Percentiles rank a stretch among this genome's conserved stretches.
phyloP scores from a whole-genome alignment of 2,888 invertebrate genomes.

The Thyatira batis region DNA sequence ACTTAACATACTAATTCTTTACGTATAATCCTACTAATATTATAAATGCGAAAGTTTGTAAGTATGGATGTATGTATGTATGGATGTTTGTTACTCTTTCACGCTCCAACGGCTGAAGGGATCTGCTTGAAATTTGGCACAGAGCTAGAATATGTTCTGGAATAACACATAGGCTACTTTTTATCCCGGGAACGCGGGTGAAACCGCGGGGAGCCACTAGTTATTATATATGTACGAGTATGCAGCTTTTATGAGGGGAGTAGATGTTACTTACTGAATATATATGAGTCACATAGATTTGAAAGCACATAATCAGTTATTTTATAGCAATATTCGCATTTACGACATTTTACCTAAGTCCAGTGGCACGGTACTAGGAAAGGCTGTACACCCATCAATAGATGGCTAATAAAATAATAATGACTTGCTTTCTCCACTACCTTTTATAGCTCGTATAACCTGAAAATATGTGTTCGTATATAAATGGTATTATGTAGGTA shows the following conservation, averaged over 20 bases:
- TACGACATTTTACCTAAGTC: background rate
- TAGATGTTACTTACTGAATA: background rate
- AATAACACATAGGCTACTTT: too few species aligned
- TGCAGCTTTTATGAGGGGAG: background rate
- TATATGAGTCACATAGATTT: background rate
- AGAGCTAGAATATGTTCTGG: too few species aligned
- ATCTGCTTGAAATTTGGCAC: too few species aligned
- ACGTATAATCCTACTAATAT: too few species aligned
- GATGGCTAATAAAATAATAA: constrained; percentile 53
- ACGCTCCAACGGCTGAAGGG: too few species aligned
- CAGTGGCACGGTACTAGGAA: background rate
- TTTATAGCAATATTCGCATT: background rate
- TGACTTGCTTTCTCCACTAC: constrained; percentile 14
- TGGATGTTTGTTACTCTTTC: too few species aligned
- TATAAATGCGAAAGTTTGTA: too few species aligned
- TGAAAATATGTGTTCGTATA: background rate
- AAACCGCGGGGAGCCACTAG: too few species aligned
- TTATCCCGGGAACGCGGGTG: too few species aligned
- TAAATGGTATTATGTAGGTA: background rate
- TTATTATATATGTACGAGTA: background rate
- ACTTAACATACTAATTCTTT: too few species aligned
- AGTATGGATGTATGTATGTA: too few species aligned
- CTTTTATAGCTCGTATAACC: constrained; percentile 17
- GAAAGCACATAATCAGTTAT: background rate
- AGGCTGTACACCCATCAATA: constrained; percentile 8